Evolutionary conservation across 2,797 vertebrate species (phyloP), one percentile per base, ranked within the genome.

Genomic region (Philypnodon macrostomus): DNA sequence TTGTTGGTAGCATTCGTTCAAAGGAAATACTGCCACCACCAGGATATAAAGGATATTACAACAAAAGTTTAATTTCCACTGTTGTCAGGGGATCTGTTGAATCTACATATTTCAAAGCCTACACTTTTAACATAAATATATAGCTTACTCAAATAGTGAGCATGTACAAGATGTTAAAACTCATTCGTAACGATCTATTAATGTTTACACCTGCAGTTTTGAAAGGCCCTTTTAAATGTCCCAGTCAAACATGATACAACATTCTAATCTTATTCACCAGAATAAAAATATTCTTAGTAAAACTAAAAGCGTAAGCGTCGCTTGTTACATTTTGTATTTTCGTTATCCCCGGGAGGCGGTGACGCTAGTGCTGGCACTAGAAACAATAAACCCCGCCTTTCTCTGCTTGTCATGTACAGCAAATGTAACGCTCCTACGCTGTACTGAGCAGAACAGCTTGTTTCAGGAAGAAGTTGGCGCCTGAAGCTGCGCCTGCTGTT

Each of bases 401-500:
- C 16, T 44, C 40, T 4, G 15, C 13, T 55, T 55, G 50, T 35
- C 11, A 57, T 7, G 63, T 24, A 1, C 3, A 2, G 0, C 21
- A 75, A 84, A 86, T 75, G 70, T 7, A 82, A 9, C 64, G 2
- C 58, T 24, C 7, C 2, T 36, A 41, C 18, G n/a, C 63, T 1
- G 26, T 5, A 5, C 4, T n/a, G n/a, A 42, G 13, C 37, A 35
- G 73, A 67, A 51, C 51, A 54, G 38, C 44, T 67, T 65, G 82
- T 80, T 88, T 84, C 86, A 88, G 86, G 86, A 88, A 88, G 83
- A 87, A 88, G 86, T 86, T 88, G 85, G 86, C 80, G 82, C 86
- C 84, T 80, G 63, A 64, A 79, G 73, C 68, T 57, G 21, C 27
- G 24, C 49, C 49, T 34, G 42, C 21, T 1, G 56, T 40, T 75